Base-by-base conservation (phyloP, 2,113 vertebrate species). In the Illadopsis cleaveri region DNA sequence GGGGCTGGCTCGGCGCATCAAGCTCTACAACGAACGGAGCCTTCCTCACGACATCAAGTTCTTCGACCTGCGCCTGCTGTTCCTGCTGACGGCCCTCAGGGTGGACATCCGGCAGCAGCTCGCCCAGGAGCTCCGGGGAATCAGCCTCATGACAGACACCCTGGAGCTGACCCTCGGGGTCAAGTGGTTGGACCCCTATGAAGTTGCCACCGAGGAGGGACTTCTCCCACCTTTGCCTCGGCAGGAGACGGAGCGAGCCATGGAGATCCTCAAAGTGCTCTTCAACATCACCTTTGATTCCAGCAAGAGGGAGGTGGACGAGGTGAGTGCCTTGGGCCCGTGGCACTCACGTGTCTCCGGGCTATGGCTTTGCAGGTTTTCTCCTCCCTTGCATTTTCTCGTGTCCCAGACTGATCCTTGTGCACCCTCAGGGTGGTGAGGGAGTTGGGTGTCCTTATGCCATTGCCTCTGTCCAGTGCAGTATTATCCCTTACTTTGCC, bases 251-350 rank as follows among this genome's bases (percentile, higher is more conserved):
- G 99, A 99, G 90, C 96, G 98, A 18, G 98, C 98, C 91, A 99
- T 99, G 99, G 99, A 99, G 96, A 98, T 99, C 89, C 98, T 99
- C 75, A 99, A 99, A 96, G 99, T 99, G 94, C 98, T 99, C 56
- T 99, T 99, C 96, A 99, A 99, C 51, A 98, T 99, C 97, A 99
- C 99, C 28, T 99, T 99, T 51, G 98, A 99, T 87, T 98, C 97
- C 50, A 93, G 97, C 95, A 98, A 95, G 83, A 98, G 97, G 53
- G 98, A 99, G 51, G 98, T 98, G 35, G 99, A 99, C 0, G 99
- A 99, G 99, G 99, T 99, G 58, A 97, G 97, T 15, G 23, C 31
- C 40, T 45, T 3, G 12, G 33, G 21, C 48, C 7, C 0, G 0
- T 13, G 30, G 37, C 54, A 2, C 12, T 56, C 4, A 0, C 0